phyloP scores from a whole-genome alignment of 2,113 vertebrate species.

The Polypterus bichir region DNA sequence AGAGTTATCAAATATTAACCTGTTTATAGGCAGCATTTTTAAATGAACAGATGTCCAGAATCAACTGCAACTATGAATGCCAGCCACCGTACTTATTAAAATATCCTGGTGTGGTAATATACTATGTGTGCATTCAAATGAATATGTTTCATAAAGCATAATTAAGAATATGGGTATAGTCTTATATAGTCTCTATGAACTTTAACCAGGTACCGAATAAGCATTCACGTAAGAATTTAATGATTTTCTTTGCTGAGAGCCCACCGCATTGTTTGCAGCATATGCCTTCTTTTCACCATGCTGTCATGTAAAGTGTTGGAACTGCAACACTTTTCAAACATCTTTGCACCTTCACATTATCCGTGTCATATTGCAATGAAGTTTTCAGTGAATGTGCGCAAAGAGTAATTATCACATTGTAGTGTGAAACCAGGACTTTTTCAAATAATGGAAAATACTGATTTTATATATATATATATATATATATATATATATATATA shows the following conservation, averaged over 20 bases:
- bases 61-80: no score
- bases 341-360: conserved; percentile 41
- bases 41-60: no score
- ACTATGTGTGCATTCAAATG: no score
- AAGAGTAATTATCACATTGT: conserved; percentile 50
- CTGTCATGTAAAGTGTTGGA: conserved; percentile 31
- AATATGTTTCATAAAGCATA: no score
- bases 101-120: no score
- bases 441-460: conserved; percentile 13
- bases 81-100: no score
- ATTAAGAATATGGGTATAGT: no score
- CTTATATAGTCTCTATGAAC: no score
- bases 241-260: conserved; percentile 10
- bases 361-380: conserved; percentile 32
- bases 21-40: no score
- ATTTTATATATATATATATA: conserved; percentile 30
- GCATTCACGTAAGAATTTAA: conserved; percentile 15
- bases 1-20: no score
- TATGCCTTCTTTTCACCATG: conserved; percentile 20
- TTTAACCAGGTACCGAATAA: not conserved
- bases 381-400: conserved; percentile 22
- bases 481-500: not conserved
- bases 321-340: conserved; percentile 18
- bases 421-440: conserved; percentile 7
- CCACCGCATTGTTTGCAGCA: conserved; percentile 14